Conservation (phyloP, 2,113 vertebrate species). For the Zootoca vivipara region DNA sequence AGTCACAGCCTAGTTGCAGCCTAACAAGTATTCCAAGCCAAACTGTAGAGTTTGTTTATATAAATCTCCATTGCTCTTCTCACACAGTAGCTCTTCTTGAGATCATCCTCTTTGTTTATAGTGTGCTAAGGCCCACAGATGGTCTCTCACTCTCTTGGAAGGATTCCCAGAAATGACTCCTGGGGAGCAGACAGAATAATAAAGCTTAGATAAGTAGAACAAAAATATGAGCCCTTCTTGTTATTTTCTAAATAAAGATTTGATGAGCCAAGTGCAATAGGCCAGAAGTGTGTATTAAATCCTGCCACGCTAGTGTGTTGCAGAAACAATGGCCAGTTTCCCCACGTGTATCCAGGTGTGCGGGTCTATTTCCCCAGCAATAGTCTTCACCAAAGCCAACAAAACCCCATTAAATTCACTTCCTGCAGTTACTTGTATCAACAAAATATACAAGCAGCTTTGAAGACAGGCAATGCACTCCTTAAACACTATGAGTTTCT, state of each 20-base stretch:
- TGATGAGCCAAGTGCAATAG: slow-evolving; percentile 1
- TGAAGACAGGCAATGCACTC: not conserved
- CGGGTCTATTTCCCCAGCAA: not conserved
- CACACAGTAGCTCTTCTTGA: not conserved
- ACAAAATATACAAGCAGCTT: not conserved
- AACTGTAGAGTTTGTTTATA: not conserved
- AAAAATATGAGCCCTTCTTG: slow-evolving; percentile 13
- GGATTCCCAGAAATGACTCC: slow-evolving; percentile 18
- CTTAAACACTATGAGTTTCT: not conserved
- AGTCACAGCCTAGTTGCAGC: not conserved
- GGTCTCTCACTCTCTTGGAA: not conserved
- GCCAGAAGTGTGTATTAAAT: slow-evolving; percentile 8
- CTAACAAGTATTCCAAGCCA: not conserved
- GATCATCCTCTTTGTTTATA: slow-evolving; percentile 1
- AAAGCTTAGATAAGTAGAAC: slow-evolving; percentile 14
- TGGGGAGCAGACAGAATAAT: slow-evolving; percentile 12
- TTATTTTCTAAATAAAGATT: slow-evolving; percentile 24
- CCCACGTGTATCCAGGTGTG: not conserved
- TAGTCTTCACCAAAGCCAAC: not conserved
- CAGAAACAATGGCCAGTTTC: not conserved
- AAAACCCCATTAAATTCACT: not conserved
- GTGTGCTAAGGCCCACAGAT: slow-evolving; percentile 8
- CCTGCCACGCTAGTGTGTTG: not conserved
- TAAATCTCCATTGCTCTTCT: slow-evolving; percentile 4
- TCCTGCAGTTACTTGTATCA: not conserved